Evolutionary conservation across 1,140 invertebrate species (phyloP).

Genomic region (Rhyacophila brunnea): DNA sequence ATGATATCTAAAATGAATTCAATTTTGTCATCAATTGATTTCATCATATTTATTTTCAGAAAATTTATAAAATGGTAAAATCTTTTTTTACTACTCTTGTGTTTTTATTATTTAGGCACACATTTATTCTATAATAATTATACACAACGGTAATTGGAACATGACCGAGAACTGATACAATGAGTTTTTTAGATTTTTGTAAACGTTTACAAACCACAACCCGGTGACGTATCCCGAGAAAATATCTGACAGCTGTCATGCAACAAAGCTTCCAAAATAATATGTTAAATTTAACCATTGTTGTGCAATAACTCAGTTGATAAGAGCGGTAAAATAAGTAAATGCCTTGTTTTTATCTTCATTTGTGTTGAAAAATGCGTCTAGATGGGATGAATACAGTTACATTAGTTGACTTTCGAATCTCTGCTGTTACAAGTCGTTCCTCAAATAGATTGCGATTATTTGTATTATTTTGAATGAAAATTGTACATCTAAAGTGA

Average conservation of each 20-base stretch:
- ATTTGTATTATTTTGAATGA: background rate
- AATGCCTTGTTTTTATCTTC: constrained; percentile 3
- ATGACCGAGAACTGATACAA: too few species aligned
- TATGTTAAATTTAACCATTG: constrained; percentile 22
- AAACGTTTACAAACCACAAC: too few species aligned
- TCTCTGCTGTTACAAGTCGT: background rate
- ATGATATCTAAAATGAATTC: too few species aligned
- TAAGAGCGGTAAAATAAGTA: background rate
- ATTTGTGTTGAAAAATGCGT: background rate
- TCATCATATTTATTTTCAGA: too few species aligned
- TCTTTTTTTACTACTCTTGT: too few species aligned
- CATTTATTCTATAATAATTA: too few species aligned
- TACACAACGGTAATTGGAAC: too few species aligned
- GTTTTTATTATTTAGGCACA: too few species aligned
- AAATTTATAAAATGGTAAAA: too few species aligned
- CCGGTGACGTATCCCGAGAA: constrained; percentile 20
- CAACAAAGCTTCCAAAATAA: constrained; percentile 4
- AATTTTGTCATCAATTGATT: too few species aligned
- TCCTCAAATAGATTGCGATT: too few species aligned
- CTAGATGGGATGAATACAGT: background rate
- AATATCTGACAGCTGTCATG: constrained; percentile 27
- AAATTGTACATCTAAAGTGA: background rate
- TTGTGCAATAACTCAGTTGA: constrained; percentile 16
- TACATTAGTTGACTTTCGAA: background rate
- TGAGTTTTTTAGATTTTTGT: too few species aligned